phyloP scores from a whole-genome alignment of 2,113 vertebrate genomes.

The Litocranius walleri region DNA sequence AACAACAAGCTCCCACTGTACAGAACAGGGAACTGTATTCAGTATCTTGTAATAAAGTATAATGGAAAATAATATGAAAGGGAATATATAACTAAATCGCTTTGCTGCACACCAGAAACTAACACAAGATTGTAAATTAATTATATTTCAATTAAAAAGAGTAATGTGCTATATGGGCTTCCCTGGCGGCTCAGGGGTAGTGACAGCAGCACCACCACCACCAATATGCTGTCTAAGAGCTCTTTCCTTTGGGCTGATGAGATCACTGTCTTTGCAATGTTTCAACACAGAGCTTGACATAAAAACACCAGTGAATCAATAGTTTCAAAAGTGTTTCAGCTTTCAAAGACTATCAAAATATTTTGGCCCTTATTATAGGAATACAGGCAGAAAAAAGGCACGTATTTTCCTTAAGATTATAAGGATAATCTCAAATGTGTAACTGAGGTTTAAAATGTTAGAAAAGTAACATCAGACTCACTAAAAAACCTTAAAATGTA shows the following conservation, averaged over 20 bases:
- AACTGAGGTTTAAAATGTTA: neutral
- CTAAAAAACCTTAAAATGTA: neutral
- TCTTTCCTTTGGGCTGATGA: neutral
- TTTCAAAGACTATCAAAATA: neutral
- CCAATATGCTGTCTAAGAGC: neutral
- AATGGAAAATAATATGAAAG: neutral
- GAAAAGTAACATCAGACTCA: neutral
- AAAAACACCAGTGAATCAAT: neutral
- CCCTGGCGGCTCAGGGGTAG: neutral
- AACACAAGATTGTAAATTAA: neutral
- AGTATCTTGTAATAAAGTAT: neutral
- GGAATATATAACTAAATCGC: neutral
- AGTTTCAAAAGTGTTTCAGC: neutral
- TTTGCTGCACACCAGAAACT: neutral
- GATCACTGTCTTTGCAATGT: neutral
- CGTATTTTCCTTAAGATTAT: neutral
- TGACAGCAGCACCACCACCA: neutral
- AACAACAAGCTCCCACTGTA: neutral
- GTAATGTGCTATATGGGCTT: neutral
- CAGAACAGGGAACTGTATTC: neutral
- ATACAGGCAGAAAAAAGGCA: neutral
- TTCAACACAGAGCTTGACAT: neutral
- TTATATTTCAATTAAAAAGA: neutral
- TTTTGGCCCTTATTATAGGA: neutral
- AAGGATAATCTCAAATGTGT: neutral